phyloP scores from a whole-genome alignment of 2,797 vertebrate genomes.

The Hemitrygon akajei region DNA sequence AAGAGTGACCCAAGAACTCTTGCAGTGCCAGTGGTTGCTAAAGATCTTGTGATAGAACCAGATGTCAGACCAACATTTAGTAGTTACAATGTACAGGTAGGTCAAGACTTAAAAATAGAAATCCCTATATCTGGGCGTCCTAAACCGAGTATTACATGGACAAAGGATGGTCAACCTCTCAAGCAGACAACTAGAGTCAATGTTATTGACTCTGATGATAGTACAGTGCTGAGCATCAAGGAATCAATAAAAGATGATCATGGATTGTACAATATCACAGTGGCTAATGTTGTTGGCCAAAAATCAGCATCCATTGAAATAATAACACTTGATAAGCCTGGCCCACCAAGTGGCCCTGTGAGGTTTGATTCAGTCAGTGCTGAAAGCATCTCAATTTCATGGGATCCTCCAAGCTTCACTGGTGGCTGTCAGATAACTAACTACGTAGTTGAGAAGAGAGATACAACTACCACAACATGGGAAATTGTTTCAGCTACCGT shows the following conservation, averaged over 20 bases:
- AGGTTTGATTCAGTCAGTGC: slow-evolving; percentile 91
- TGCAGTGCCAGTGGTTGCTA: slow-evolving; percentile 84
- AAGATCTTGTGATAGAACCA: slow-evolving; percentile 90
- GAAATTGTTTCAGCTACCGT: slow-evolving; percentile 81
- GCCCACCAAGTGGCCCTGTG: slow-evolving; percentile 86
- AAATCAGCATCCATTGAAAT: slow-evolving; percentile 84
- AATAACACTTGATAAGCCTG: slow-evolving; percentile 91
- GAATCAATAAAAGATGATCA: slow-evolving; percentile 84
- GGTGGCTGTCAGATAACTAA: slow-evolving; percentile 94
- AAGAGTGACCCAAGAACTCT: slow-evolving; percentile 92
- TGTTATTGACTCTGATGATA: slow-evolving; percentile 65
- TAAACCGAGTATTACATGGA: slow-evolving; percentile 82
- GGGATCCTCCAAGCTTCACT: slow-evolving; percentile 81
- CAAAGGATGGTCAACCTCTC: slow-evolving; percentile 78
- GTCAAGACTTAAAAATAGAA: slow-evolving; percentile 83
- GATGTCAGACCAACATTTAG: slow-evolving; percentile 85
- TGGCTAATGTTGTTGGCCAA: slow-evolving; percentile 77
- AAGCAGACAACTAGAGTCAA: slow-evolving; percentile 91
- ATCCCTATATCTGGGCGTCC: slow-evolving; percentile 87
- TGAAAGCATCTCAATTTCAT: slow-evolving; percentile 85
- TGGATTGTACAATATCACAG: slow-evolving; percentile 83
- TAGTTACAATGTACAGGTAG: slow-evolving; percentile 84
- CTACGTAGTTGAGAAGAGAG: slow-evolving; percentile 93
- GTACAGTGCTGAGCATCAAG: slow-evolving; percentile 81
- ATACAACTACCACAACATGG: slow-evolving; percentile 83